Evolutionary conservation across 2,797 vertebrate species (phyloP).

Genomic region (Pseudochaenichthys georgianus): DNA sequence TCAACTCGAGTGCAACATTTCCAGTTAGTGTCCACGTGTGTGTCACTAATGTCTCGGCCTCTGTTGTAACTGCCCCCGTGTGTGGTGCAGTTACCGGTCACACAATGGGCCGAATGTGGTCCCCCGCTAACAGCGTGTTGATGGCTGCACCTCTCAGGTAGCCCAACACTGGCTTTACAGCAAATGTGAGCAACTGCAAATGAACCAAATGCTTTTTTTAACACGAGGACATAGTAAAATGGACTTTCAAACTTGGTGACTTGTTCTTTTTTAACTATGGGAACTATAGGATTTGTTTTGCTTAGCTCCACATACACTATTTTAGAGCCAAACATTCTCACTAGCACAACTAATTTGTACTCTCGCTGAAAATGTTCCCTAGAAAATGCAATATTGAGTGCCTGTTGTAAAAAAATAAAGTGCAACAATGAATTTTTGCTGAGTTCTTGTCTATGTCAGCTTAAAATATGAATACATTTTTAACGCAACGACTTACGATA

Average conservation of each 20-base stretch:
- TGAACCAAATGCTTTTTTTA: not conserved
- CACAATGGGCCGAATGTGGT: slow-evolving; percentile 65
- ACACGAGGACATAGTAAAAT: not conserved
- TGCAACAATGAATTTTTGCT: not conserved
- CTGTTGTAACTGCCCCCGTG: slow-evolving; percentile 38
- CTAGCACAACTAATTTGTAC: not conserved
- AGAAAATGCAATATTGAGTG: not conserved
- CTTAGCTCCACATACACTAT: not conserved
- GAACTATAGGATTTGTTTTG: not conserved
- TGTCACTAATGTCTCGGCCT: slow-evolving; percentile 49
- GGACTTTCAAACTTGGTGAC: not conserved
- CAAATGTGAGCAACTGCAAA: slow-evolving; percentile 24
- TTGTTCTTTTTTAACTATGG: not conserved
- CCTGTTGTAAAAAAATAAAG: not conserved
- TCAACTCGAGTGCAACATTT: slow-evolving; percentile 58
- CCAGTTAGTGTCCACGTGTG: slow-evolving; percentile 63
- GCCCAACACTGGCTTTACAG: slow-evolving; percentile 39
- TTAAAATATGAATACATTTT: not conserved
- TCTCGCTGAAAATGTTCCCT: not conserved
- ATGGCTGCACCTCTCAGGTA: slow-evolving; percentile 52
- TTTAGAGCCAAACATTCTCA: not conserved
- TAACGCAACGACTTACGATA: not conserved
- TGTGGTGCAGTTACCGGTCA: slow-evolving; percentile 72
- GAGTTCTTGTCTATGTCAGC: not conserved
- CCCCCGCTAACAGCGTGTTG: slow-evolving; percentile 22